Evolutionary conservation across 1,140 invertebrate genomes (phyloP).

Genomic region (Dreissena polymorpha): DNA sequence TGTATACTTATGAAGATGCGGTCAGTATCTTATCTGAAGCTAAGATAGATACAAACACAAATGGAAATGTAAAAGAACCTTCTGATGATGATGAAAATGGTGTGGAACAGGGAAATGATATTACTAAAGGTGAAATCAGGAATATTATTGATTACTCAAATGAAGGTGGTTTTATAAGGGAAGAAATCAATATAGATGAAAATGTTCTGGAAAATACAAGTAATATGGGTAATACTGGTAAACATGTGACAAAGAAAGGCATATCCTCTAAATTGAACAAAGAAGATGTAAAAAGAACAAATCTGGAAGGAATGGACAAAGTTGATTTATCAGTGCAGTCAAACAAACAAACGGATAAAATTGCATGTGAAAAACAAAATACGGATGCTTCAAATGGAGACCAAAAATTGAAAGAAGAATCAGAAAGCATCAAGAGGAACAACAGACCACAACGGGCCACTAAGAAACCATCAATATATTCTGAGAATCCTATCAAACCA

Average conservation of each 20-base stretch:
- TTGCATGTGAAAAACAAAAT: not conserved
- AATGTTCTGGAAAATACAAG: too few relatives aligned
- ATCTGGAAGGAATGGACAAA: not conserved
- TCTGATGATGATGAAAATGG: not conserved
- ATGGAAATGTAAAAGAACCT: not conserved
- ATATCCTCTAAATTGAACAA: not conserved
- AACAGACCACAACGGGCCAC: not conserved
- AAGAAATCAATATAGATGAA: conserved; percentile 1
- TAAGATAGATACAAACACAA: not conserved
- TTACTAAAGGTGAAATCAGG: too few relatives aligned
- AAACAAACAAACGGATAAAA: not conserved
- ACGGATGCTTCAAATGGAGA: not conserved
- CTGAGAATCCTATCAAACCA: conserved; percentile 25
- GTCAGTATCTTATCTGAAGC: not conserved
- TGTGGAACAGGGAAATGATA: not conserved
- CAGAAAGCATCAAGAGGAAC: not conserved
- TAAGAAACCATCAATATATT: not conserved
- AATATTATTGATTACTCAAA: conserved; percentile 6
- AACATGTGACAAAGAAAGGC: not conserved
- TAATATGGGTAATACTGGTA: too few relatives aligned
- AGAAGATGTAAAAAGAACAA: not conserved
- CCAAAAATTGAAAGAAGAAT: not conserved
- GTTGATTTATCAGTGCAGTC: too few relatives aligned
- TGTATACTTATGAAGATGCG: too few relatives aligned
- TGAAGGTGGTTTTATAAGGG: conserved; percentile 39